Evolutionary conservation across 2,797 vertebrate genomes (phyloP), one percentile per base, ranked within the genome.

Genomic region (Platyrinchus mystaceus): DNA sequence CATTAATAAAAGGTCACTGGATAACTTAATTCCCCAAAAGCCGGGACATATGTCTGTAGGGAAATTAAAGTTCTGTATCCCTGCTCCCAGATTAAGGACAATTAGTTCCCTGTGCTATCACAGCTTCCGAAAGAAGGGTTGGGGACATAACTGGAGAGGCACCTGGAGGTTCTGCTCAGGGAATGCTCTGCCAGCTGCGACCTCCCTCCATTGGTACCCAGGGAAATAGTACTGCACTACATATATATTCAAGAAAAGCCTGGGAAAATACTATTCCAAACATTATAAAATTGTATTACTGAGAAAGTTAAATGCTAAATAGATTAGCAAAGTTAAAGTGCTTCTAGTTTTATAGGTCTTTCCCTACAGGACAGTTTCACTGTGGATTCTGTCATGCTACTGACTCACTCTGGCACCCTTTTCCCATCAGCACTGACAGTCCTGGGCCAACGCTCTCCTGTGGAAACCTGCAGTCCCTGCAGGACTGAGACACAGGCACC

Each of bases 381-480:
- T 23, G 36, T 30, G 59, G 44, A 3, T 26, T 56, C 46, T 46
- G 32, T 6, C 69, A 22, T 17, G 37, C 43, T 88, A 62, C 77
- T 75, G 49, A 17, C 27, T 36, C 9, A 2, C 27, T 11, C 36
- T 7, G 17, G 55, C 52, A 44, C 10, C 49, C 4, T 0, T 15
- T 50, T 64, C 50, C 39, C 28, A 12, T 14, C 0, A 0, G 34
- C 32, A 56, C 23, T 0, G 0, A 4, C 18, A 10, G 36, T 5
- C 12, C 50, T 3, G 64, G 43, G 26, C 19, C 34, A 34, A 7
- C 30, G 7, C 2, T 2, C 22, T n/a, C 14, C 80, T 12, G 6
- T 30, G 56, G 39, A 63, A 66, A 30, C 22, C n/a, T 1, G 1
- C 13, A 8, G 47, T 7, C 47, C 30, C 73, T 34, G 67, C 49